Base-by-base conservation (phyloP, 1,140 invertebrate species). In the Bradysia coprophila region DNA sequence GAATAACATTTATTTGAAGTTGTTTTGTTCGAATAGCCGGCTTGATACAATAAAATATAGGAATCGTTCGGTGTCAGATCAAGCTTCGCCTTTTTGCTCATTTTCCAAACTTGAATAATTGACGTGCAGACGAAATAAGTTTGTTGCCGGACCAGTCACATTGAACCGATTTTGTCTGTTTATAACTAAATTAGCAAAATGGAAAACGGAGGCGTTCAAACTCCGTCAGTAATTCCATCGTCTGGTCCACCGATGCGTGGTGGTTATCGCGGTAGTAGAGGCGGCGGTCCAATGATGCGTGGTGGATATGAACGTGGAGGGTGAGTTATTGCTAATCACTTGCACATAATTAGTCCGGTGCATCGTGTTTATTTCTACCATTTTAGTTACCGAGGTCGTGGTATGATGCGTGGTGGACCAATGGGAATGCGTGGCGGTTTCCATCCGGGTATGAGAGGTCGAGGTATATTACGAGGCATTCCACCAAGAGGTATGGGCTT, bases 281-380 rank as follows among this genome's bases (percentile, higher is more conserved):
- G 49, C 15, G 49, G 49, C 11, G 48, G 48, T 21, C 48, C 48
- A 28, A 15, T 24, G 1, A 19, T 15, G 6, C 13, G 40, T 2
- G 40, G 40, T 4, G 24, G 24, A 31, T n/a, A 18, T 6, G 23
- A 31, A 16, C 22, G 40, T 5, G 40, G 40, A 41, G 8, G 40
- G 22, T 41, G 18, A 24, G 15, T 21, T 21, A n/a, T n/a, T n/a
- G n/a, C n/a, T n/a, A n/a, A n/a, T n/a, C n/a, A n/a, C n/a, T n/a
- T n/a, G n/a, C n/a, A n/a, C n/a, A n/a, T n/a, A n/a, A n/a, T n/a
- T n/a, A n/a, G n/a, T n/a, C n/a, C n/a, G n/a, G n/a, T n/a, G n/a
- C n/a, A n/a, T n/a, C n/a, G n/a, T n/a, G n/a, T n/a, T 24, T 16
- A 40, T 13, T 4, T 24, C 15, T n/a, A 6, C n/a, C 5, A 13